Percentiles rank a stretch among this genome's conserved stretches.
These are phyloP conservation scores for Drosophila mayaguana DNA, from an alignment of 2,888 invertebrate genomes.

Conservation along the genomic window DNA sequence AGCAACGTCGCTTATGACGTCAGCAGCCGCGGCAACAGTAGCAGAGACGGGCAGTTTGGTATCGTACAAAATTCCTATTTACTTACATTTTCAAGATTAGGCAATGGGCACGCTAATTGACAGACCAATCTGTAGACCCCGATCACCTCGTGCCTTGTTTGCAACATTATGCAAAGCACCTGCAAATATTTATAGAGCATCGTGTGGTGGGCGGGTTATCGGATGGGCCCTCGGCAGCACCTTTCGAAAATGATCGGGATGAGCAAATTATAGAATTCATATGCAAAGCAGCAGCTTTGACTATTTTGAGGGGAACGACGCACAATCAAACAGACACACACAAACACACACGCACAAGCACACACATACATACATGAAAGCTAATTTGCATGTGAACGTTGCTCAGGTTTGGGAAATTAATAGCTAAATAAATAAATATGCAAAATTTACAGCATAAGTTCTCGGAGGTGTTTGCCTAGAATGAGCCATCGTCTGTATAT, in stretches of 20 bases:
- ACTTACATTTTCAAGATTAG: constrained; percentile 32
- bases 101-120: constrained; percentile 53
- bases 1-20: constrained; percentile 60
- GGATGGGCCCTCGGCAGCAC: not conserved
- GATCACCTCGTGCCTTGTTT: not conserved
- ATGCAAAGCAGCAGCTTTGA: constrained; percentile 46
- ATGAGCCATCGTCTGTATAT: constrained; percentile 38
- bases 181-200: constrained; percentile 56
- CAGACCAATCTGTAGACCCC: constrained; percentile 25
- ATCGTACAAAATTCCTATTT: constrained; percentile 9
- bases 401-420: constrained; percentile 53
- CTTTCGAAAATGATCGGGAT: constrained; percentile 26
- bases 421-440: constrained; percentile 65
- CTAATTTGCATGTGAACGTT: constrained; percentile 70
- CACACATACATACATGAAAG: not conserved
- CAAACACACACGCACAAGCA: not conserved
- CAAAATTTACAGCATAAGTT: constrained; percentile 61
- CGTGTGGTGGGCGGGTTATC: constrained; percentile 18
- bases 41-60: not conserved
- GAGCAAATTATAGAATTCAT: constrained; percentile 41
- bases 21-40: constrained; percentile 34
- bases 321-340: not conserved
- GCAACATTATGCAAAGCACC: constrained; percentile 43
- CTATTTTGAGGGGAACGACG: constrained; percentile 31
- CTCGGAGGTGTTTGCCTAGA: constrained; percentile 43